phyloP scores from a whole-genome alignment of 1,140 invertebrate species.

The Cydia amplana region DNA sequence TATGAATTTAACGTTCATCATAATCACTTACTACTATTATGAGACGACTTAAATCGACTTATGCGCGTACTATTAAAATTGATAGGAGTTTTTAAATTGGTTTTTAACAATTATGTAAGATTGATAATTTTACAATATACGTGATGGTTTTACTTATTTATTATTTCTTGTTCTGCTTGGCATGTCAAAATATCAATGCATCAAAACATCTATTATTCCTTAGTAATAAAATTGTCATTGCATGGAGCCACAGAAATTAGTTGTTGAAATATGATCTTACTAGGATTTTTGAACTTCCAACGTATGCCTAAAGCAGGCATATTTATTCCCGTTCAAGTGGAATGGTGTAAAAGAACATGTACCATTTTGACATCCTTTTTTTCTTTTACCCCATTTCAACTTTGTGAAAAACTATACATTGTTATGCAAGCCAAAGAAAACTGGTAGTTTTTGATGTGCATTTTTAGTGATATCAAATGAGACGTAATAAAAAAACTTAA shows the following conservation, averaged over 20 bases:
- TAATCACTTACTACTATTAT: too few relatives aligned
- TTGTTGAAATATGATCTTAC: constrained; percentile 17
- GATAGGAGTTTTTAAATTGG: neutral
- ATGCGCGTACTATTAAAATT: neutral
- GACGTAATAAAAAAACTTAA: constrained; percentile 9
- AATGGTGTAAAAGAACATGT: neutral
- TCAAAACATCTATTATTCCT: neutral
- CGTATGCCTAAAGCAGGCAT: neutral
- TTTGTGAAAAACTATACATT: neutral
- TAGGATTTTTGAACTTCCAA: neutral
- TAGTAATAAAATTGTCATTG: neutral
- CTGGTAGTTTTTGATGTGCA: neutral
- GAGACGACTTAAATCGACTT: too few relatives aligned
- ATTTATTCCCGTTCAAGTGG: neutral
- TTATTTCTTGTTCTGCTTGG: neutral
- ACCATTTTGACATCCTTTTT: neutral
- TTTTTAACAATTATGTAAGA: neutral
- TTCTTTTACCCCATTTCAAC: neutral
- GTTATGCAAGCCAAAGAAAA: constrained; percentile 1
- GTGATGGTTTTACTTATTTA: neutral
- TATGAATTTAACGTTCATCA: too few relatives aligned
- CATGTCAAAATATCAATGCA: neutral
- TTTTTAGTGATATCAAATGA: neutral
- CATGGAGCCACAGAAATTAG: neutral
- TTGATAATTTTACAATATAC: neutral